These are phyloP conservation scores for Hippocampus mohnikei DNA, from an alignment of 2,113 vertebrate species.

Conservation along the genomic window DNA sequence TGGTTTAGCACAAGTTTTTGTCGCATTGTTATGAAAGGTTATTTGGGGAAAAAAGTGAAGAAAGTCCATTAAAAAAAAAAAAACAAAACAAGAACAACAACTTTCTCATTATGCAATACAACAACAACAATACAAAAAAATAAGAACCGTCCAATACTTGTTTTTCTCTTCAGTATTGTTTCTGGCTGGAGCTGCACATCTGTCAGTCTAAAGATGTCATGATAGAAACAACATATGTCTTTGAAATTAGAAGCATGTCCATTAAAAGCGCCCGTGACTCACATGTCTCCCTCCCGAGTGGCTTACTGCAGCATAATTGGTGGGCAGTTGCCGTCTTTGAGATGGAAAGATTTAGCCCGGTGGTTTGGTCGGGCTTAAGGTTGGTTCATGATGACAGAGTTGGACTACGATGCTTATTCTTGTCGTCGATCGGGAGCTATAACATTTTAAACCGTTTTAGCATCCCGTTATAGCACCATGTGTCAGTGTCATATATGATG, in stretches of 20 bases:
- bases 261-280: slow-evolving; percentile 29
- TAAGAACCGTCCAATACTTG: slow-evolving; percentile 27
- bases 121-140: too few relatives aligned
- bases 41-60: neutral
- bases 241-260: slow-evolving; percentile 29
- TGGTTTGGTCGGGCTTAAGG: slow-evolving; percentile 45
- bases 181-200: slow-evolving; percentile 5
- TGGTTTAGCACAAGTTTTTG: too few relatives aligned
- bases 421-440: slow-evolving; percentile 29
- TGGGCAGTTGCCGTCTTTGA: slow-evolving; percentile 40
- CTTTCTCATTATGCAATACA: too few relatives aligned
- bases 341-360: slow-evolving; percentile 46
- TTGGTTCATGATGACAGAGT: slow-evolving; percentile 56
- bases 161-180: slow-evolving; percentile 33
- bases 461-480: slow-evolving; percentile 21
- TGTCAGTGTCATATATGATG: neutral
- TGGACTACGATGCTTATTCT: slow-evolving; percentile 37
- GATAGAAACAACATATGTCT: slow-evolving; percentile 17
- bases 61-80: neutral
- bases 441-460: slow-evolving; percentile 20
- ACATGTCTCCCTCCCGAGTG: slow-evolving; percentile 26
- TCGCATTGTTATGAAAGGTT: too few relatives aligned
- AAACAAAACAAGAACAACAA: too few relatives aligned
- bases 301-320: slow-evolving; percentile 61
- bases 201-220: slow-evolving; percentile 21